Base-by-base conservation (phyloP, 2,797 vertebrate genomes). In the Melanogrammus aeglefinus region DNA sequence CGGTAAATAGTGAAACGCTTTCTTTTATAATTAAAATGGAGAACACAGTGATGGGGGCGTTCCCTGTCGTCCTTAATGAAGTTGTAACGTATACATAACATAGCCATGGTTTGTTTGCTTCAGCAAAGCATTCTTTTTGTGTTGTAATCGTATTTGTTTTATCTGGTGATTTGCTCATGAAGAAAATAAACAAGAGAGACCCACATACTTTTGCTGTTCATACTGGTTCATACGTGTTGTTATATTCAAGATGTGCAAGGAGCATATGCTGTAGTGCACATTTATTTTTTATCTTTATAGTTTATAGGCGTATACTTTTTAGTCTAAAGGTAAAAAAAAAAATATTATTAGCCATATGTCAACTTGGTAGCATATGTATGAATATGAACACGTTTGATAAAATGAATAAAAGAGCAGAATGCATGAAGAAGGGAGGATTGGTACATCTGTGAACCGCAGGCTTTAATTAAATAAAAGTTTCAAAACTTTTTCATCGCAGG, bases 81-180 rank as follows among this genome's bases (percentile, higher is more conserved):
- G 88, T 91, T 93, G 93, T 95, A 91, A 91, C 90, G 90, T 92
- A 90, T 94, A 93, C 92, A 94, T 93, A 92, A 92, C 88, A 93
- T 94, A 93, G 93, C 94, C 93, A 93, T 93, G 91, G 83, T 90
- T 71, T 71, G 18, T 29, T 71, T 93, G 86, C 90, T 93, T 94
- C 94, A 86, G 86, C 86, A 85, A 74, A 88, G 31, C 89, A 80
- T 90, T 88, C 87, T 87, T 78, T 95, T 95, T 95, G 94, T 95
- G 94, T 94, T 94, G 94, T 95, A 94, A 94, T 90, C 88, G 93
- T 94, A 94, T 93, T 95, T 94, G 94, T 94, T 95, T 94, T 93
- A 93, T 90, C 86, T 90, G 90, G 93, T 94, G 93, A 94, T 92
- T 90, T 94, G 94, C 92, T 92, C 92, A 94, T 94, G 88, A 93